A percentile compares a stretch with the other conserved stretches of the same genome.
Conservation (phyloP, 2,888 invertebrate species). For the Terebella lapidaria region DNA sequence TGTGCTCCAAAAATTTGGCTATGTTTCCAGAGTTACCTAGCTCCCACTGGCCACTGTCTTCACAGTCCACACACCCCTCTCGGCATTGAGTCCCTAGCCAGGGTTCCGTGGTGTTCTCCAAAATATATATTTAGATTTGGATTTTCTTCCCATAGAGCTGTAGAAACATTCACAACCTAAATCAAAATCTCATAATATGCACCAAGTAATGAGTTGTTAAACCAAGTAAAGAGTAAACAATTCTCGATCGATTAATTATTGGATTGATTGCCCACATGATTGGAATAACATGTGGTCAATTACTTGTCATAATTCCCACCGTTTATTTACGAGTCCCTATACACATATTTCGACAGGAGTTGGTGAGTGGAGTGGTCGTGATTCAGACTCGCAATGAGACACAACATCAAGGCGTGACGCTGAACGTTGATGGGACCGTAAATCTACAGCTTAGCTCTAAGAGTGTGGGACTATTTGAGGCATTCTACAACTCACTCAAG, state of each 20-base stretch:
- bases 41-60: no score
- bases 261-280: neutral
- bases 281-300: neutral
- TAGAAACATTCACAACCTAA: no score
- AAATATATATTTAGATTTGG: no score
- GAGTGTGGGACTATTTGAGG: slow-evolving; percentile 88
- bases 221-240: no score
- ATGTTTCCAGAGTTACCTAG: no score
- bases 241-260: neutral
- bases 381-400: slow-evolving; percentile 67
- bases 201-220: no score
- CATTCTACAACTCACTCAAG: slow-evolving; percentile 91
- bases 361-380: slow-evolving; percentile 74
- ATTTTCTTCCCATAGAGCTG: no score
- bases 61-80: no score
- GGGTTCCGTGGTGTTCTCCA: no score
- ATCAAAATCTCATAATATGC: no score
- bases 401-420: slow-evolving; percentile 85
- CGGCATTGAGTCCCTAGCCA: no score
- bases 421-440: slow-evolving; percentile 77
- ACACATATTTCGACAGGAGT: slow-evolving; percentile 65
- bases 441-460: slow-evolving; percentile 86
- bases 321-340: neutral
- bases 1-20: no score
- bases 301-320: neutral